Evolutionary conservation across 2,888 invertebrate genomes (phyloP).

Genomic region (Yponomeuta sedellus): DNA sequence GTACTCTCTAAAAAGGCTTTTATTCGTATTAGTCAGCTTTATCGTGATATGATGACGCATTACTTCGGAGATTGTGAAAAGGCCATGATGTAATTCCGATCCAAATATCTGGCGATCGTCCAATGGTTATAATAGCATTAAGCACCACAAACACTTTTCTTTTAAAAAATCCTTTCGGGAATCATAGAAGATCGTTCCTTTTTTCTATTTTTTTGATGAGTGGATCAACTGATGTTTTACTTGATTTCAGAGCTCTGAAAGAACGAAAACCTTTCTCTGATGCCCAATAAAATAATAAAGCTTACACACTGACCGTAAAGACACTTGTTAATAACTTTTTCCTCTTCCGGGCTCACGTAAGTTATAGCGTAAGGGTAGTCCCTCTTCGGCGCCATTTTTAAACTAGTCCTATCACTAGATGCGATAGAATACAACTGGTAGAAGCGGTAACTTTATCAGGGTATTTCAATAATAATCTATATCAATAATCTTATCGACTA

Average conservation of each 20-base stretch:
- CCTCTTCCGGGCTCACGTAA: conserved; percentile 51
- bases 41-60: too few relatives aligned
- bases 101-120: too few relatives aligned
- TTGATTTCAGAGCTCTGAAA: not conserved
- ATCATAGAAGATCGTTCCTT: too few relatives aligned
- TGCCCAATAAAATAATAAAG: not conserved
- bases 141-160: too few relatives aligned
- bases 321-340: conserved; percentile 58
- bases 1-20: too few relatives aligned
- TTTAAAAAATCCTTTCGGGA: too few relatives aligned
- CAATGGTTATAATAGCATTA: too few relatives aligned
- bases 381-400: conserved; percentile 49
- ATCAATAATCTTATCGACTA: conserved; percentile 9
- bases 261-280: not conserved
- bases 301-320: conserved; percentile 47
- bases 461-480: conserved; percentile 6
- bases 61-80: too few relatives aligned
- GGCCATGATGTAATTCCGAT: too few relatives aligned
- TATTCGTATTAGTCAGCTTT: too few relatives aligned
- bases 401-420: not conserved
- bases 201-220: too few relatives aligned
- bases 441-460: not conserved
- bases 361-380: conserved; percentile 55
- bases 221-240: too few relatives aligned
- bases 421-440: not conserved